Conservation (phyloP, 2,797 vertebrate species). For the Gymnocypris eckloni region DNA sequence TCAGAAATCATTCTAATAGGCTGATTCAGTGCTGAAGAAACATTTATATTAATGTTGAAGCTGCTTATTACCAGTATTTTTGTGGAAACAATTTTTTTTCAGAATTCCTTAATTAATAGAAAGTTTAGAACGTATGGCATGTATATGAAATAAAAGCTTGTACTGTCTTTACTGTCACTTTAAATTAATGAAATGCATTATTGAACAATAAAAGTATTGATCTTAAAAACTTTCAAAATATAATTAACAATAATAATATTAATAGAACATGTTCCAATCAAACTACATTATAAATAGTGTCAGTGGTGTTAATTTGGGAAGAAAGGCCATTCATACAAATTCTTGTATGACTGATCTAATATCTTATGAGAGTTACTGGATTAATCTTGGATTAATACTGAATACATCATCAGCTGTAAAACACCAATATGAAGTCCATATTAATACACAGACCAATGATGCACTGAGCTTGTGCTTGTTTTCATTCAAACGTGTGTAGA, state of each 20-base stretch:
- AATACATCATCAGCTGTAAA: neutral
- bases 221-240: neutral
- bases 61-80: neutral
- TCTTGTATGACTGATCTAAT: neutral
- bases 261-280: neutral
- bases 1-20: neutral
- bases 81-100: neutral
- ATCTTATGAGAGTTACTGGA: neutral
- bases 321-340: neutral
- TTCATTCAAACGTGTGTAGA: constrained; percentile 47
- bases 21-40: neutral
- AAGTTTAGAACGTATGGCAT: neutral
- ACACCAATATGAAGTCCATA: neutral
- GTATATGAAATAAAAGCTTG: neutral
- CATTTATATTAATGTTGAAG: neutral
- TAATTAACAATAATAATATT: neutral
- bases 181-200: neutral
- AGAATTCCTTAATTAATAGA: neutral
- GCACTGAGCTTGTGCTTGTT: constrained; percentile 42
- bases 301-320: neutral
- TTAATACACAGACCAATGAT: constrained; percentile 19
- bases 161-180: too few relatives aligned
- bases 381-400: neutral
- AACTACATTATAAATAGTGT: neutral
- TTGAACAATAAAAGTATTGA: neutral